Conservation (phyloP, 2,797 vertebrate species). For the Typhlichthys subterraneus region DNA sequence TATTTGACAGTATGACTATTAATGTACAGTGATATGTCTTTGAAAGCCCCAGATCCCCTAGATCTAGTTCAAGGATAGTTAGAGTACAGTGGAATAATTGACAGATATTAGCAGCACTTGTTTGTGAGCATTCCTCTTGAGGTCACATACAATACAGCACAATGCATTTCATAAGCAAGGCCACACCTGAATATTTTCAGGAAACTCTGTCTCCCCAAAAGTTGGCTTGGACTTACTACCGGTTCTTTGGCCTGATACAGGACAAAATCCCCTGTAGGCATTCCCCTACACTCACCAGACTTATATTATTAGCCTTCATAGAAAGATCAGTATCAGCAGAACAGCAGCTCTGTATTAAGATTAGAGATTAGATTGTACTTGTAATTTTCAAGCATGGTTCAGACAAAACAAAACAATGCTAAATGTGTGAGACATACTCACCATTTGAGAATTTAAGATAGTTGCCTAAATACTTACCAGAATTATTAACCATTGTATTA, state of each 20-base stretch:
- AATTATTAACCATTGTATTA: constrained; percentile 26
- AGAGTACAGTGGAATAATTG: constrained; percentile 22
- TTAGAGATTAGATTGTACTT: neutral
- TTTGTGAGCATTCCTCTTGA: constrained; percentile 31
- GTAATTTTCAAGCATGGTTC: neutral
- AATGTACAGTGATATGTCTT: constrained; percentile 35
- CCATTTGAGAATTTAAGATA: neutral
- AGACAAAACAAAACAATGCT: too few species aligned
- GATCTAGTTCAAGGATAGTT: constrained; percentile 29
- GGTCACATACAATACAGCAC: constrained; percentile 29
- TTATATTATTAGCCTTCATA: neutral
- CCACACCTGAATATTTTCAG: constrained; percentile 77
- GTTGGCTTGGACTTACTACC: constrained; percentile 62
- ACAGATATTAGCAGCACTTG: constrained; percentile 21
- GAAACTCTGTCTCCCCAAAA: constrained; percentile 72
- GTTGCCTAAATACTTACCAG: constrained; percentile 46
- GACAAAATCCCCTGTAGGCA: constrained; percentile 17
- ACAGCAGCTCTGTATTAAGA: neutral
- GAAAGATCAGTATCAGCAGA: neutral
- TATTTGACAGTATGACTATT: constrained; percentile 28
- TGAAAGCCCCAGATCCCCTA: constrained; percentile 23
- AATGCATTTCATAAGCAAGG: constrained; percentile 58
- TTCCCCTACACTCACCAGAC: neutral
- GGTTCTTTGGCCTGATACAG: constrained; percentile 56
- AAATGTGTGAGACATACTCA: neutral